A percentile compares a stretch with the other conserved stretches of the same genome.
Conservation (phyloP, 2,888 invertebrate species). For the Apomyelois bistriatella region DNA sequence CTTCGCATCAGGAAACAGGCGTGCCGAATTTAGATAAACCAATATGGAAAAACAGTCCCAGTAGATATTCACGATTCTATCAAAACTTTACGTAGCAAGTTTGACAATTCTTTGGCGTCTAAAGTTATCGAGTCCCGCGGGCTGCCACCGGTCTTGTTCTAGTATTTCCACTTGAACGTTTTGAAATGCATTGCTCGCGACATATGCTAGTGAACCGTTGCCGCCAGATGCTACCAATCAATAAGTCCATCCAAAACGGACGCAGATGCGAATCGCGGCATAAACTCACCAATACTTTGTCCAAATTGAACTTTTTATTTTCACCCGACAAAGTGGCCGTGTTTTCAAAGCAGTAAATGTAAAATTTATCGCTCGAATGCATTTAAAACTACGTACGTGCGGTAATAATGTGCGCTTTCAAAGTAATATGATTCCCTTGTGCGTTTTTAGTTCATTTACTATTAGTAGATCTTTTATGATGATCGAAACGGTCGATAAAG, state of each 20-base stretch:
- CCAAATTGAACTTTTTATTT: constrained; percentile 66
- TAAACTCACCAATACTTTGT: constrained; percentile 48
- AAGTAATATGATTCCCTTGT: constrained; percentile 17
- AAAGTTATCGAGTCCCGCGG: constrained; percentile 32
- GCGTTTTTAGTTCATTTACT: constrained; percentile 19
- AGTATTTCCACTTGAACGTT: constrained; percentile 43
- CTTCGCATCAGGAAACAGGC: constrained; percentile 24
- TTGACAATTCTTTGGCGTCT: constrained; percentile 43
- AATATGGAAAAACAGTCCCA: constrained; percentile 7
- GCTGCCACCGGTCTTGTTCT: constrained; percentile 37
- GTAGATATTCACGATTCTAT: constrained; percentile 51
- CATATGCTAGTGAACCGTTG: constrained; percentile 31
- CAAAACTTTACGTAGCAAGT: constrained; percentile 40
- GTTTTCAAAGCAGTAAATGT: constrained; percentile 58
- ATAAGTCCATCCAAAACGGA: constrained; percentile 48
- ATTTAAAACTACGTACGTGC: constrained; percentile 52
- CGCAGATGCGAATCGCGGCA: constrained; percentile 58
- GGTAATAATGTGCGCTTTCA: constrained; percentile 34
- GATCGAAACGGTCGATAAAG: constrained; percentile 18
- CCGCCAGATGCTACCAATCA: constrained; percentile 54
- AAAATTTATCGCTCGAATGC: constrained; percentile 60
- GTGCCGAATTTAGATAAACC: constrained; percentile 17
- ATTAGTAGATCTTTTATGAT: constrained; percentile 18
- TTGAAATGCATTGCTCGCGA: constrained; percentile 35
- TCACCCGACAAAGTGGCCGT: constrained; percentile 54